Evolutionary conservation across 2,888 invertebrate species (phyloP), one percentile per base, ranked within the genome.

Genomic region (Colletes collaris): DNA sequence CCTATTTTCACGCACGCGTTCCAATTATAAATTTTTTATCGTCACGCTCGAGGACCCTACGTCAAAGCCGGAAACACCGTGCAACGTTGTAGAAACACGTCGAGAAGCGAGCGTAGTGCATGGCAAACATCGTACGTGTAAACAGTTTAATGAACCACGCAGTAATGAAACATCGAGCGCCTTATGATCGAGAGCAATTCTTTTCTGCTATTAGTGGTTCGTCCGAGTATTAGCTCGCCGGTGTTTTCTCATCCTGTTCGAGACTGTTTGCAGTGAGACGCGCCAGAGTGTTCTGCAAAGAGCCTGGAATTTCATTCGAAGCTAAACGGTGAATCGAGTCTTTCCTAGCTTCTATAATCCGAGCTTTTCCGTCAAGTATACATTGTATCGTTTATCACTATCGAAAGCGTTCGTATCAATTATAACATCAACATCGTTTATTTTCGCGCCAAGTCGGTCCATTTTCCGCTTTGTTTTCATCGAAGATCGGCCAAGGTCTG

Each of bases 161-260:
- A 27, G 27, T 52, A 52, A 50, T 69, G 44, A 69, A 60, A 69
- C 52, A 11, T 19, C 44, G 11, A 52, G 40, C 52, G 16, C 19
- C 50, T 60, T 8, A 7, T 27, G 44, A 60, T 64, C 53, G 19
- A 74, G 16, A 16, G 49, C 10, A 67, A 55, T 68, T 62, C 56
- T 65, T 68, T 68, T n/a, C n/a, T 11, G 50, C 19, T 56, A 52
- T 68, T 40, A 50, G 35, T 16, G 35, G 56, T 27, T 27, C 46
- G 63, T 11, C 46, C n/a, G 11, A 53, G 62, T 56, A 74, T 68
- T 68, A 63, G 27, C 62, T 63, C 37, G 55, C 19, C 37, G 53
- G 35, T 16, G 56, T 67, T 60, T 19, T 64, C 13, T 49, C 16
- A n/a, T 3, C 11, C 56, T 49, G 8, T 16, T 16, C 3, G 3